Evolutionary conservation across 2,113 vertebrate species (phyloP), one percentile per base, ranked within the genome.

Genomic region (Caretta caretta): DNA sequence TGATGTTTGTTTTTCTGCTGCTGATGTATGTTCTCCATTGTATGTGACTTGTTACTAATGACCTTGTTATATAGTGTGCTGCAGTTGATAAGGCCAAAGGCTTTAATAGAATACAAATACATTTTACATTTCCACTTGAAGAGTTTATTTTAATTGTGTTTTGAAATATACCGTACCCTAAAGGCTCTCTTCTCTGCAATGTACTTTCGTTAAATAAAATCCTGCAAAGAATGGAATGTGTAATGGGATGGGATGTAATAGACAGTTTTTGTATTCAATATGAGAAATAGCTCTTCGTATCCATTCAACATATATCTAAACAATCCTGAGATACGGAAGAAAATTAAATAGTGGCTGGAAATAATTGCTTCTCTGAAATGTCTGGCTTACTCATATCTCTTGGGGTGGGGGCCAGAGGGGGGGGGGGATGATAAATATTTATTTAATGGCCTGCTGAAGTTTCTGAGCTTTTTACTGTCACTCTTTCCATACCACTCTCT

Each of bases 141-240:
- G 96, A 96, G 93, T 98, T 98, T 96, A 96, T 97, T 98, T 98
- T 97, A 98, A 98, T 98, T 98, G 94, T 96, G 88, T 97, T 98
- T 97, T 98, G 96, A 97, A 98, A 97, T 96, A 91, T 94, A 92
- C 80, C 93, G 87, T 96, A 97, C 91, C 89, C 93, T 96, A 93
- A 95, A 97, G 97, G 92, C 2, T 1, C 62, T 98, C 81, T 97
- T 92, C 72, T 92, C 65, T 42, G 3, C 72, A 97, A 96, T 94
- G 69, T 94, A 83, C 90, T 86, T 96, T 86, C 83, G 91, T 92
- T 92, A 96, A 97, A 97, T 91, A 97, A 97, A 97, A 97, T 82
- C 53, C 80, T 89, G 49, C 80, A 87, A 96, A 97, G 91, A 97
- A 96, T 72, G 54, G 72, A 93, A 92, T 75, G 25, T 72, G 85